A percentile compares a stretch with the other conserved stretches of the same genome.
These are phyloP conservation scores for Emydocephalus ijimae DNA, from an alignment of 2,113 vertebrate species.

Conservation along the genomic window DNA sequence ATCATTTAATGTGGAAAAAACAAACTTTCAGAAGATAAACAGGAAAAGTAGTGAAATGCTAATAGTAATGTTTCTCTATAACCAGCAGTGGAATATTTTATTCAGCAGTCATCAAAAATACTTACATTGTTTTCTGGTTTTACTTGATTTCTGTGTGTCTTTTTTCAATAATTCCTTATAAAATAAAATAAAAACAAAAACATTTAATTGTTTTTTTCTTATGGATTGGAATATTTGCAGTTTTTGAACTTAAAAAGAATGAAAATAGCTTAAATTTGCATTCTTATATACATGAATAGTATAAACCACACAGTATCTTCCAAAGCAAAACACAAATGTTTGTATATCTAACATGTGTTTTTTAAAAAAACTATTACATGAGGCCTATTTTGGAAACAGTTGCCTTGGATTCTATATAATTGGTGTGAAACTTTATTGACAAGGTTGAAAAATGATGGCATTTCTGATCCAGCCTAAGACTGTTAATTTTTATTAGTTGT, in stretches of 20 bases:
- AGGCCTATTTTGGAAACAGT: not conserved
- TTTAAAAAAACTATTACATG: not conserved
- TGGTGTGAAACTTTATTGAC: not conserved
- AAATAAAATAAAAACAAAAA: not conserved
- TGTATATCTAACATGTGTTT: not conserved
- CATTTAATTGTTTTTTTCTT: not conserved
- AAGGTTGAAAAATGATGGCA: not conserved
- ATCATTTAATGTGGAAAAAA: not conserved
- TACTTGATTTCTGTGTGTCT: not conserved
- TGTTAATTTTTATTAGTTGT: not conserved
- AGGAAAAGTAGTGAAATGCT: not conserved
- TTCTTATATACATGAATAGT: not conserved
- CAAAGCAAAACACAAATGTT: not conserved
- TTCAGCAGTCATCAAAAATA: not conserved
- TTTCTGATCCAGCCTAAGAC: not conserved
- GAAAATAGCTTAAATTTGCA: not conserved
- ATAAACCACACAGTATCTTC: not conserved
- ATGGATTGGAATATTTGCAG: not conserved
- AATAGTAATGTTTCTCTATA: not conserved
- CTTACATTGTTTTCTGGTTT: not conserved
- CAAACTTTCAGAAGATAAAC: not conserved
- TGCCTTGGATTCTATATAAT: not conserved
- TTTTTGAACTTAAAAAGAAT: not conserved
- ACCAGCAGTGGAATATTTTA: not conserved
- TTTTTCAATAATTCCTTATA: not conserved